These are phyloP conservation scores for Eubasilissa splendida DNA, from an alignment of 2,888 invertebrate genomes.

Conservation along the genomic window DNA sequence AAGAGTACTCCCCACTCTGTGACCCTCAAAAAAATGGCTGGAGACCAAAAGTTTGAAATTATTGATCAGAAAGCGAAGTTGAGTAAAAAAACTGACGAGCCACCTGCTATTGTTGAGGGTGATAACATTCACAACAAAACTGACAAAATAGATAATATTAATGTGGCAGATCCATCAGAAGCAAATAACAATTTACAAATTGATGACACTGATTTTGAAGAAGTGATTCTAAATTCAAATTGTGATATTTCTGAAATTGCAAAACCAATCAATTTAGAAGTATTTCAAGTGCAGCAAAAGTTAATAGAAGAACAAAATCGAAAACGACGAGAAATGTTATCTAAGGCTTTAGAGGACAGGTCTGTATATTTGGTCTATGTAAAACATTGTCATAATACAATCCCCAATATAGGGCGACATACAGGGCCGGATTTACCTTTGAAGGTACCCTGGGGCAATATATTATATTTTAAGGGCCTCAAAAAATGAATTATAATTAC, in stretches of 20 bases:
- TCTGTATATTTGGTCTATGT: slow-evolving; percentile 61
- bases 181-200: slow-evolving; percentile 65
- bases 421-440: no score
- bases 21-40: slow-evolving; percentile 44
- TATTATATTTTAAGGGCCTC: no score
- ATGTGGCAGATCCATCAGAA: slow-evolving; percentile 35
- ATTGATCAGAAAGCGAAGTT: slow-evolving; percentile 53
- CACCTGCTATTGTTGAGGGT: neutral
- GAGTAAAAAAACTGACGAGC: slow-evolving; percentile 50
- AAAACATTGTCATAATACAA: no score
- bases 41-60: slow-evolving; percentile 52
- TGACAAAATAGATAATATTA: slow-evolving; percentile 36
- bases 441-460: no score
- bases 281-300: slow-evolving; percentile 81
- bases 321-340: slow-evolving; percentile 80
- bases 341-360: slow-evolving; percentile 83
- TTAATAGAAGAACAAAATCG: slow-evolving; percentile 87
- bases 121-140: neutral
- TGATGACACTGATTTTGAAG: slow-evolving; percentile 58
- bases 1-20: slow-evolving; percentile 44
- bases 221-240: slow-evolving; percentile 23
- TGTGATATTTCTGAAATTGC: slow-evolving; percentile 38
- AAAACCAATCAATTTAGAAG: slow-evolving; percentile 75
- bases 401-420: no score
- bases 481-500: no score